Evolutionary conservation across 2,797 vertebrate species (phyloP), one percentile per base, ranked within the genome.

Genomic region (Sorex maritimensis): DNA sequence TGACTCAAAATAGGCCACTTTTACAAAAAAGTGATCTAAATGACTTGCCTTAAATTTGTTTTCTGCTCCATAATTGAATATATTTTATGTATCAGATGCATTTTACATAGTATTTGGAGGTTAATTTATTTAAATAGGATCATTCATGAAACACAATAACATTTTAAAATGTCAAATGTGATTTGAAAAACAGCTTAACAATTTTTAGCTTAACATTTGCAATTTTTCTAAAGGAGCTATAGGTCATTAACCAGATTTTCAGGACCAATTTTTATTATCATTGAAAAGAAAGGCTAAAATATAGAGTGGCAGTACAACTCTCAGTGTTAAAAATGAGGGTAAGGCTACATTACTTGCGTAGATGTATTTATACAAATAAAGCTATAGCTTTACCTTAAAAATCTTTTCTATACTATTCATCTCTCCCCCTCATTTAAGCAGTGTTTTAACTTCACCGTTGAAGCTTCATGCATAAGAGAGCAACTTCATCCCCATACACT

Each of bases 311-410:
- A 63, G 14, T 23, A 0, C 46, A 83, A 86, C n/a, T 77, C n/a
- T 65, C 14, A 75, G 21, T 71, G 73, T 55, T 88, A 78, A 85
- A 92, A 83, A 72, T 63, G 12, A 92, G 21, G 10, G 38, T 30
- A 85, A 78, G 74, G 15, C 44, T 74, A 21, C 19, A 73, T 79
- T 91, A 73, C 55, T 78, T 80, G 73, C 93, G 41, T 58, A 92
- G 10, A 65, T 78, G 23, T 82, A 83, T 83, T 90, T 95, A 94
- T 86, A 91, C 65, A 92, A 94, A 89, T 58, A 92, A 94, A 81
- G 21, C 19, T 44, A 79, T 14, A 81, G 24, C 11, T 68, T 82
- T n/a, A 86, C 41, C 19, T 61, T 2, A 24, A 21, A 71, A 34
- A 87, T 26, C 80, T 5, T 77, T 65, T 72, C 4, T 68, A 28